Evolutionary conservation across 2,113 vertebrate genomes (phyloP), one percentile per base, ranked within the genome.

Genomic region (Pangasianodon gigas): DNA sequence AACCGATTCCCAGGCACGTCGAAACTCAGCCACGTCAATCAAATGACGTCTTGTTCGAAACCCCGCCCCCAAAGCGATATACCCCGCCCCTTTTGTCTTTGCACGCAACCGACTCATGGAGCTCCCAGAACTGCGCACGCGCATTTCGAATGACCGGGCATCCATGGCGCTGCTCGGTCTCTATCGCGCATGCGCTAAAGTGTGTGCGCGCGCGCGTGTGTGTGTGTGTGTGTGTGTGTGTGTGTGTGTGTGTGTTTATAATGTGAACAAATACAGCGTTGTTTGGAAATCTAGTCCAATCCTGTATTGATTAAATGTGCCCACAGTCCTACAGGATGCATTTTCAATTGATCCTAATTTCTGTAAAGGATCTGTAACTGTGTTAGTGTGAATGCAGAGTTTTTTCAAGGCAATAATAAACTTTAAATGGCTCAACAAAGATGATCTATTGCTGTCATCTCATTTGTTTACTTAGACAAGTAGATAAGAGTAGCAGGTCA

Each of bases 11-110:
- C 85, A 37, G 80, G 8, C 26, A 5, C 75, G 92, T 90, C 94
- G 90, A 94, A n/a, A 67, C 0, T 19, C 0, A 2, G 2, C 0
- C 0, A 92, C 88, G 94, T 95, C 96, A 91, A 92, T 94, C 94
- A 90, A 18, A 13, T 5, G 8, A 46, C 90, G 84, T 87, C 86
- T 90, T 19, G n/a, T 0, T 7, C 26, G 0, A 21, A 79, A 92
- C 90, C 92, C 92, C 91, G 56, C 16, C 13, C 51, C 24, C 24
- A 3, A 71, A 6, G 32, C 19, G 6, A 8, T 19, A n/a, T 2
- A 26, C 44, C 1, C 69, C 79, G 2, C 79, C 79, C 79, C 7
- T 32, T 82, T 32, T 74, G 16, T 1, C 52, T 87, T 87, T 58
- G 37, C 86, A 87, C 86, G 86, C 86, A 77, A 87, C 65, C 4